phyloP scores from a whole-genome alignment of 2,113 vertebrate genomes.

The Anas platyrhynchos region DNA sequence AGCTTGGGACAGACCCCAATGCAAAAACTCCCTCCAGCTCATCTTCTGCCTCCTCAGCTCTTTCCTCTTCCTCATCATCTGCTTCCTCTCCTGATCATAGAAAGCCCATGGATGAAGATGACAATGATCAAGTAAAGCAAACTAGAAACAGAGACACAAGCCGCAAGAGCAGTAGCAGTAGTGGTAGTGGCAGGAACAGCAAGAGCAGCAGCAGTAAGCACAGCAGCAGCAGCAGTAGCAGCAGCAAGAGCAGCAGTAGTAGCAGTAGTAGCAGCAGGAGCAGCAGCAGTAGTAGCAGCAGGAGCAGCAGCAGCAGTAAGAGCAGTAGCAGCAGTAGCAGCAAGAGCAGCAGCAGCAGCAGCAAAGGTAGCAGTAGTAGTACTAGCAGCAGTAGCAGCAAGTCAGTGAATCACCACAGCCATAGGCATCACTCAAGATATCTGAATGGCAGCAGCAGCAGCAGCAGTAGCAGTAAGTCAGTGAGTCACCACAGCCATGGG shows the following conservation, averaged over 20 bases:
- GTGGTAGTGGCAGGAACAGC: fast-evolving
- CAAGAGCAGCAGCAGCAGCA: fast-evolving
- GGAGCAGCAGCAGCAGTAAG: fast-evolving
- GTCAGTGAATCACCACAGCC: not conserved
- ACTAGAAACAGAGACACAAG: not conserved
- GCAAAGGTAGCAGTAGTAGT: fast-evolving
- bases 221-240: fast-evolving
- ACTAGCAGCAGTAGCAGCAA: fast-evolving
- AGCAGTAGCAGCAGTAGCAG: fast-evolving
- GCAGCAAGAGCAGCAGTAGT: fast-evolving
- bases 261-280: fast-evolving
- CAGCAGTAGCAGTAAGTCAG: not conserved
- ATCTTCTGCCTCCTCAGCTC: conserved; percentile 32
- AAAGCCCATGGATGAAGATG: not conserved
- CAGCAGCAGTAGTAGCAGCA: fast-evolving
- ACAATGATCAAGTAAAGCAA: not conserved
- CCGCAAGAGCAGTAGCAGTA: not conserved
- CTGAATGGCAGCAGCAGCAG: not conserved
- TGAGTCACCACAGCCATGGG: not conserved
- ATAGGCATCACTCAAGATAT: not conserved
- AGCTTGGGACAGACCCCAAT: not conserved
- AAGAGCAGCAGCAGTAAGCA: fast-evolving
- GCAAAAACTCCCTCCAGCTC: not conserved
- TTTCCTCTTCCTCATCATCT: conserved; percentile 25
- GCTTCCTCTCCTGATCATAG: not conserved